Percentiles rank a stretch among this genome's conserved stretches.
phyloP scores from a whole-genome alignment of 2,113 vertebrate species.

The Dromaius novaehollandiae region DNA sequence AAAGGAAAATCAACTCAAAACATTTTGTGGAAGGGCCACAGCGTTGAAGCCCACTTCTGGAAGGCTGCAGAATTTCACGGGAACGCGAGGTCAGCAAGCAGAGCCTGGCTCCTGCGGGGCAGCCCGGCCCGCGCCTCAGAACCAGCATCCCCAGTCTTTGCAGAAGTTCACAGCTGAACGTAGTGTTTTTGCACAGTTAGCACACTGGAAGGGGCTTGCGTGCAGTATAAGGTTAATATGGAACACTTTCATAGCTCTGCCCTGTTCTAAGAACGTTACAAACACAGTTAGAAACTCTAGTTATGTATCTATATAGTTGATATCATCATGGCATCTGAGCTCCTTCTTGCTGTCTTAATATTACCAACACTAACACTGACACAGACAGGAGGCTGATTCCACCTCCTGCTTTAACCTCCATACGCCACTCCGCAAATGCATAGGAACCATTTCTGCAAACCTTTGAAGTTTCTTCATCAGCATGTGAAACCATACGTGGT shows the following conservation, averaged over 20 bases:
- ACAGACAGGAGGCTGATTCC: background rate
- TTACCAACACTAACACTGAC: background rate
- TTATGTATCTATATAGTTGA: background rate
- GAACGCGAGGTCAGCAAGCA: background rate
- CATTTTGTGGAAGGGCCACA: background rate
- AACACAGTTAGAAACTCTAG: background rate
- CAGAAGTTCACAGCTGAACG: background rate
- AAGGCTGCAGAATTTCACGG: slow-evolving; percentile 12
- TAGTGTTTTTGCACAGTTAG: background rate
- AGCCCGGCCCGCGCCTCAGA: background rate
- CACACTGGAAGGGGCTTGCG: background rate
- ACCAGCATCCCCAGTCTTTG: background rate
- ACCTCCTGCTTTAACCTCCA: background rate
- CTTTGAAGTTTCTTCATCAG: background rate
- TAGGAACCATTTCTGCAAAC: background rate
- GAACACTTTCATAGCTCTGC: background rate
- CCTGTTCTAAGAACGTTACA: background rate
- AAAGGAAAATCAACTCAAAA: slow-evolving; percentile 33
- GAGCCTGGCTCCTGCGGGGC: slow-evolving; percentile 1
- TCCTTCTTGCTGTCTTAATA: background rate
- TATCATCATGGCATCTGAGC: background rate
- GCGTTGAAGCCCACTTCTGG: background rate
- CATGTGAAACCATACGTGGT: background rate
- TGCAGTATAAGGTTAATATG: slow-evolving; percentile 10
- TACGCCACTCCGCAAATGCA: background rate